Base-by-base conservation (phyloP, 30 jellyfish, hydroid and myxozoan genomes). In the Sanderia malayensis region DNA sequence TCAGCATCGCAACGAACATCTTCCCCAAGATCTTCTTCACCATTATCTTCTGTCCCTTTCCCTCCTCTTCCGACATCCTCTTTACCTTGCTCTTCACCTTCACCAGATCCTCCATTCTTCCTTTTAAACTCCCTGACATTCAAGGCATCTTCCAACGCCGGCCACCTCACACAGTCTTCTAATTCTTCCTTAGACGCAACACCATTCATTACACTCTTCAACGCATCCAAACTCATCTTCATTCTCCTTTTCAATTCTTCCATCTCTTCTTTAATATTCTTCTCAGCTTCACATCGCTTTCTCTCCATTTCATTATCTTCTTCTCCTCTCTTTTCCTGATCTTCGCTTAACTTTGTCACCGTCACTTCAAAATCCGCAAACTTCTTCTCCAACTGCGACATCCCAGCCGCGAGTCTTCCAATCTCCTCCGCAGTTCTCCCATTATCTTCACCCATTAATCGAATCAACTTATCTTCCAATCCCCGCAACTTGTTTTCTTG, bases 81-180 rank as follows among this genome's bases (percentile, higher is more conserved):
- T 20, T n/a, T 63, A 19, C n/a, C 18, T 2, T 18, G 30, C 18
- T 21, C n/a, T 28, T n/a, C 37, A 8, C 31, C 28, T 18, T 30
- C 19, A 10, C 2, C 30, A 1, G 9, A 1, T 30, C 1, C 61
- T 11, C 20, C 19, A 31, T 25, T 63, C 23, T 63, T 4, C 10
- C 22, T 2, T 4, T 1, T 19, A 57, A 11, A 26, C 69, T 71
- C 72, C 31, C 69, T 47, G 1, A 66, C 81, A 23, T 78, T 67
- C 13, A 78, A 26, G 1, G 89, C 89, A n/a, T 78, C 70, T 29
- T 78, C 89, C 31, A 78, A 55, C 24, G 41, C 81, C 0, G 89
- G 80, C 89, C 89, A 78, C 24, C 30, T 65, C 41, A 68, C 92
- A 17, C 11, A 46, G 44, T 80, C 92, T 22, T 8, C 67, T 8